Conservation (phyloP, 2,797 vertebrate genomes). For the Sorex maritimensis region DNA sequence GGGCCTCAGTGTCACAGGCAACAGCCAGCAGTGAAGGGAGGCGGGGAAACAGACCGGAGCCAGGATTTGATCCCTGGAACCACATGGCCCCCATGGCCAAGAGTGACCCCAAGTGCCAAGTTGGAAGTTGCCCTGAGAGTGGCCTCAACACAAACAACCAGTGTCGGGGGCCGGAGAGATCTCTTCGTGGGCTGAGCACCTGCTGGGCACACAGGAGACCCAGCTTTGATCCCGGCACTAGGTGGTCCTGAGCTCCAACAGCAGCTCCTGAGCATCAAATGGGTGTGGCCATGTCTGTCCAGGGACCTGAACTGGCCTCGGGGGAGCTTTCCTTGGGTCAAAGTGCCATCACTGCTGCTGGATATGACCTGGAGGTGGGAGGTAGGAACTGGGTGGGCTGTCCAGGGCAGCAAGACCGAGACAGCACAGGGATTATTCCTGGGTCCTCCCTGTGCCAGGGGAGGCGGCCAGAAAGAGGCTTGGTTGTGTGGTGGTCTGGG, state of each 20-base stretch:
- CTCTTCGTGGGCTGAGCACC: too few relatives aligned
- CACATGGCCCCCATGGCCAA: too few relatives aligned
- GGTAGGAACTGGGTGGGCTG: not conserved
- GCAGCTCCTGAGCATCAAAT: too few relatives aligned
- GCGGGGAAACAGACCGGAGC: too few relatives aligned
- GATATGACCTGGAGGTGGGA: not conserved
- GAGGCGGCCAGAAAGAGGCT: constrained; percentile 1
- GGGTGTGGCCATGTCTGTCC: not conserved
- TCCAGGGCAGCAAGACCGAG: not conserved
- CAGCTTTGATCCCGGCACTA: too few relatives aligned
- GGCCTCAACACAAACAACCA: too few relatives aligned
- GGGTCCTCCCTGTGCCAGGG: not conserved
- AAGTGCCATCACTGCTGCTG: not conserved
- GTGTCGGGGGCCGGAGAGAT: too few relatives aligned
- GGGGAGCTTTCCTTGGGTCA: not conserved
- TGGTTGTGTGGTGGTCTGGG: not conserved
- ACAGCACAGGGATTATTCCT: constrained; percentile 8
- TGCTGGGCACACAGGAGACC: too few relatives aligned
- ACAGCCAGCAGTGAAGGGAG: not conserved
- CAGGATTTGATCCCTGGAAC: too few relatives aligned
- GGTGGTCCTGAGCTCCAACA: too few relatives aligned
- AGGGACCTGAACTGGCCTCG: not conserved
- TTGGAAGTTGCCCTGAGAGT: too few relatives aligned
- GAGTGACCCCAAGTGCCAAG: too few relatives aligned
- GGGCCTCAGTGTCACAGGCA: constrained; percentile 49